Evolutionary conservation across 2,113 vertebrate genomes (phyloP).

Genomic region (Carassius carassius): DNA sequence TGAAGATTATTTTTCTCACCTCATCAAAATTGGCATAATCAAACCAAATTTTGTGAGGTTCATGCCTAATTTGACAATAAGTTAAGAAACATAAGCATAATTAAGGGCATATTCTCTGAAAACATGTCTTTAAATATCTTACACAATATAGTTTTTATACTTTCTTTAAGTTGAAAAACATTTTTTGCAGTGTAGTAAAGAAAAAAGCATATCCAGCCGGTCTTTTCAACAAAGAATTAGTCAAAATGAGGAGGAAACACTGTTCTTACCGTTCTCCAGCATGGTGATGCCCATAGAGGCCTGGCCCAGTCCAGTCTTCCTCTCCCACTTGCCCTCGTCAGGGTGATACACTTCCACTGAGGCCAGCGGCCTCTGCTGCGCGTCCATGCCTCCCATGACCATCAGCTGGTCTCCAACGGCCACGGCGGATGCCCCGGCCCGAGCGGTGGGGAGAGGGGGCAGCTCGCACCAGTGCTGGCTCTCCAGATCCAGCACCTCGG

Average conservation of each 20-base stretch:
- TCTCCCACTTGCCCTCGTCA: slow-evolving; percentile 95
- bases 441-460: slow-evolving; percentile 82
- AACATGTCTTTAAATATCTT: neutral
- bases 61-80: neutral
- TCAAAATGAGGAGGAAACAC: neutral
- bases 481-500: slow-evolving; percentile 84
- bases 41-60: neutral
- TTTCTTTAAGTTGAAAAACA: neutral
- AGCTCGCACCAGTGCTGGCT: slow-evolving; percentile 86
- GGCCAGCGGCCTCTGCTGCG: slow-evolving; percentile 86
- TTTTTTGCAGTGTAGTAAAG: slow-evolving; percentile 31
- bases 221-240: neutral
- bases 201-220: neutral
- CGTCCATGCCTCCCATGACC: slow-evolving; percentile 92
- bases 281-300: slow-evolving; percentile 93
- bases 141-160: neutral
- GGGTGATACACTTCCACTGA: slow-evolving; percentile 89
- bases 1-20: neutral
- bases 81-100: neutral
- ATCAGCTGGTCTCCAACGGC: slow-evolving; percentile 83
- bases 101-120: neutral
- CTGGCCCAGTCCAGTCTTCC: slow-evolving; percentile 84
- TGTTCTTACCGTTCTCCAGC: slow-evolving; percentile 88
- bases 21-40: neutral
- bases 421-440: slow-evolving; percentile 87